A percentile compares a stretch with the other conserved stretches of the same genome.
Conservation (phyloP, 2,888 invertebrate genomes). For the Osedax frankpressi region DNA sequence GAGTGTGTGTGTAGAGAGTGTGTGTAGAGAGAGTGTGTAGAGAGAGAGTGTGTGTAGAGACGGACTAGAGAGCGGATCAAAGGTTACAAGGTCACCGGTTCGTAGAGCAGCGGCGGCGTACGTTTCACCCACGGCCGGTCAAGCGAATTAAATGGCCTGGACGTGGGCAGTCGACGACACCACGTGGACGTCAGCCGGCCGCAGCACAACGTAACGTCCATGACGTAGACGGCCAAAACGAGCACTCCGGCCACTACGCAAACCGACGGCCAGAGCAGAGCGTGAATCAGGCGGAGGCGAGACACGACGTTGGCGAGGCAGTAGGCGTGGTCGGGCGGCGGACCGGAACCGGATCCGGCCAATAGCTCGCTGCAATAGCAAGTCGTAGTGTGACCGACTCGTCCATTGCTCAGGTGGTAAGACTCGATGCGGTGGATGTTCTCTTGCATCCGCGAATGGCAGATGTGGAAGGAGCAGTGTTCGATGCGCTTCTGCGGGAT, state of each 20-base stretch:
- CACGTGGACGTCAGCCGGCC: neutral
- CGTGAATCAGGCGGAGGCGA: constrained; percentile 24
- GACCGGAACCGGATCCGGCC: too few species aligned
- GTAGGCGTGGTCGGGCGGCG: constrained; percentile 13
- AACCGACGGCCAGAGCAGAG: constrained; percentile 29
- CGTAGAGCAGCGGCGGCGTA: neutral
- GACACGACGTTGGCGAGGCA: constrained; percentile 26
- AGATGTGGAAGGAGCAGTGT: neutral
- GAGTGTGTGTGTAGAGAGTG: too few species aligned
- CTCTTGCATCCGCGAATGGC: neutral
- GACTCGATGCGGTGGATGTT: neutral
- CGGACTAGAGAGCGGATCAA: neutral
- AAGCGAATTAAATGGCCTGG: constrained; percentile 23
- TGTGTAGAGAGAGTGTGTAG: neutral
- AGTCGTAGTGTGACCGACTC: neutral
- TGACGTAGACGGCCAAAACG: constrained; percentile 24
- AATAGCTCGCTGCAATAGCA: neutral
- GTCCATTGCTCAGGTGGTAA: neutral
- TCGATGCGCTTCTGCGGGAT: too few species aligned
- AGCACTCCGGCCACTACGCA: constrained; percentile 24
- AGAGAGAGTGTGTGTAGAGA: neutral
- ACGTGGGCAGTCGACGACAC: neutral
- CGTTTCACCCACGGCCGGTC: constrained; percentile 25
- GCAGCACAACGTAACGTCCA: constrained; percentile 10
- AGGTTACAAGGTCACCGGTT: neutral